Evolutionary conservation across 2,888 invertebrate genomes (phyloP).

Genomic region (Dasypogon diadema): DNA sequence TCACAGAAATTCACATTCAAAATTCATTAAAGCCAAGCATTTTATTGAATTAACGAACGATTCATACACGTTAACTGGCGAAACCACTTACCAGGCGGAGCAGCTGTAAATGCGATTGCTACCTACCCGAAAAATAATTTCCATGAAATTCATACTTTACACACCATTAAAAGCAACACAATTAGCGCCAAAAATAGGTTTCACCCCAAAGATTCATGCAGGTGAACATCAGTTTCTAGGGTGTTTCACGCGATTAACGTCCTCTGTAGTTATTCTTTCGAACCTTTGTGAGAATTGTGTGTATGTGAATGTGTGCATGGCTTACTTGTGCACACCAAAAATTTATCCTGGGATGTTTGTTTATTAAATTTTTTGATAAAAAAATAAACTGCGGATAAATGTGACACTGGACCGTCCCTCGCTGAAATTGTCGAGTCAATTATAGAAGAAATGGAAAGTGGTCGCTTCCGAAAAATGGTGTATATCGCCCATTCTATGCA

Average conservation of each 20-base stretch:
- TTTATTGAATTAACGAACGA: constrained; percentile 20
- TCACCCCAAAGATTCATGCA: constrained; percentile 22
- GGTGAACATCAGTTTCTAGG: background rate
- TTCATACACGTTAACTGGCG: background rate
- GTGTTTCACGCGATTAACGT: background rate
- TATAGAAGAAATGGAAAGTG: too few relatives aligned
- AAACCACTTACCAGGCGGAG: constrained; percentile 33
- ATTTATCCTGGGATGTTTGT: background rate
- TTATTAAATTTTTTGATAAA: constrained; percentile 29
- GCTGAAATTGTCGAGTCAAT: too few relatives aligned
- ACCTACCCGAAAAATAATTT: constrained; percentile 33
- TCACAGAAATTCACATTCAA: too few relatives aligned
- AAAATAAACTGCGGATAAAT: too few relatives aligned
- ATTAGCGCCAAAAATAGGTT: constrained; percentile 40
- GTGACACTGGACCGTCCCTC: too few relatives aligned
- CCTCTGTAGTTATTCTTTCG: background rate
- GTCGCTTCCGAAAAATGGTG: too few relatives aligned
- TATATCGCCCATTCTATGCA: too few relatives aligned
- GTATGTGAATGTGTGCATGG: background rate
- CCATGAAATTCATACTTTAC: constrained; percentile 44
- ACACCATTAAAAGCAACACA: constrained; percentile 26
- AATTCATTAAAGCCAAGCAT: constrained; percentile 17
- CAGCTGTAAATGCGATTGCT: constrained; percentile 13
- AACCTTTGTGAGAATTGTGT: background rate
- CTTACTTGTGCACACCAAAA: constrained; percentile 3